phyloP scores from a whole-genome alignment of 2,113 vertebrate genomes.

The Siphamia tubifer region DNA sequence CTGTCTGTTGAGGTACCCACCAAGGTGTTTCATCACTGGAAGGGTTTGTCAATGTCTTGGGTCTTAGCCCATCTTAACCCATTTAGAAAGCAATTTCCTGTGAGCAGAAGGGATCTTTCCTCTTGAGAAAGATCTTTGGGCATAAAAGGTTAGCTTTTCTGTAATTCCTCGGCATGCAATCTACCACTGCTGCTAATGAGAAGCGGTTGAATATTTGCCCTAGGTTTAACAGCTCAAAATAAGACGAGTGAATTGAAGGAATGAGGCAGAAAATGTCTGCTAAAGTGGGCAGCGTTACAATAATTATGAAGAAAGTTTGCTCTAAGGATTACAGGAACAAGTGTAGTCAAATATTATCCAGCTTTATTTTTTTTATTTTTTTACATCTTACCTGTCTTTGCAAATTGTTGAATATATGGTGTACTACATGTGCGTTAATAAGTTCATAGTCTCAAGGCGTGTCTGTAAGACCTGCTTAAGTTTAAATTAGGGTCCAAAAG shows the following conservation, averaged over 20 bases:
- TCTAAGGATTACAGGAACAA: constrained; percentile 40
- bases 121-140: constrained; percentile 64
- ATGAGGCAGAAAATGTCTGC: constrained; percentile 25
- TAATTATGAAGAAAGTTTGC: constrained; percentile 48
- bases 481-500: constrained; percentile 59
- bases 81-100: constrained; percentile 76
- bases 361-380: background rate
- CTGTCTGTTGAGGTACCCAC: constrained; percentile 54
- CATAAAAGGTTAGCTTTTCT: constrained; percentile 68
- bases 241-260: constrained; percentile 50
- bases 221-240: constrained; percentile 69
- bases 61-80: constrained; percentile 78
- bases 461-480: constrained; percentile 25
- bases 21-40: constrained; percentile 71
- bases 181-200: constrained; percentile 66
- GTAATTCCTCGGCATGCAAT: constrained; percentile 68
- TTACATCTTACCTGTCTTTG: constrained; percentile 3
- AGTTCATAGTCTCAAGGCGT: constrained; percentile 8
- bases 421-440: background rate
- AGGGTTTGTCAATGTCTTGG: constrained; percentile 73
- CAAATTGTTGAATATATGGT: constrained; percentile 15
- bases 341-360: constrained; percentile 41
- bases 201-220: constrained; percentile 67
- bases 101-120: constrained; percentile 62
- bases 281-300: constrained; percentile 40